phyloP scores from a whole-genome alignment of 2,888 invertebrate genomes.

The Macaria notata region DNA sequence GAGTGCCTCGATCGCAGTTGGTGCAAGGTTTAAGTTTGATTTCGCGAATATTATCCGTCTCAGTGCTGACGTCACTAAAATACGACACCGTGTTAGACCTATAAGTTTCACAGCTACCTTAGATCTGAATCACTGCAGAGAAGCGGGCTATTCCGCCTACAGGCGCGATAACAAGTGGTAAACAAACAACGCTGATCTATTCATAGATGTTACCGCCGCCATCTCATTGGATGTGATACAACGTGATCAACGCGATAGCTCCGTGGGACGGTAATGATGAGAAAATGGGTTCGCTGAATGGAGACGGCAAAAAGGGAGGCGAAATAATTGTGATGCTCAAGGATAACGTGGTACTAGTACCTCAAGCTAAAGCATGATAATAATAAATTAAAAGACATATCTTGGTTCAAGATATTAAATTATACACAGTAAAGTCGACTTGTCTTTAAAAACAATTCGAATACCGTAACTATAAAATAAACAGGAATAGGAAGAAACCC shows the following conservation, averaged over 20 bases:
- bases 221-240: slow-evolving; percentile 30
- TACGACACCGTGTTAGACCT: not conserved
- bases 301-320: slow-evolving; percentile 5
- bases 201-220: slow-evolving; percentile 35
- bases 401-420: not conserved
- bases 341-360: not conserved
- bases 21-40: too few species aligned
- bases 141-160: slow-evolving; percentile 42
- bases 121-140: slow-evolving; percentile 34
- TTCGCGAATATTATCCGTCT: too few species aligned
- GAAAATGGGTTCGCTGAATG: slow-evolving; percentile 13
- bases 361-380: too few species aligned
- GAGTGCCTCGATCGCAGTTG: too few species aligned
- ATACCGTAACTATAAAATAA: too few species aligned
- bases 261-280: slow-evolving; percentile 27
- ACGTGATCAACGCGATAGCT: slow-evolving; percentile 24
- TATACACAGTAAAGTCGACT: not conserved
- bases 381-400: too few species aligned
- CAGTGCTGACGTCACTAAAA: not conserved
- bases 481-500: too few species aligned
- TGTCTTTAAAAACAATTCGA: too few species aligned
- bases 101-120: not conserved
- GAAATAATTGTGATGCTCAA: slow-evolving; percentile 3
- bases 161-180: slow-evolving; percentile 44
- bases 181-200: slow-evolving; percentile 48